These are phyloP conservation scores for Leptopilina boulardi DNA, from an alignment of 1,140 invertebrate genomes.

Conservation along the genomic window DNA sequence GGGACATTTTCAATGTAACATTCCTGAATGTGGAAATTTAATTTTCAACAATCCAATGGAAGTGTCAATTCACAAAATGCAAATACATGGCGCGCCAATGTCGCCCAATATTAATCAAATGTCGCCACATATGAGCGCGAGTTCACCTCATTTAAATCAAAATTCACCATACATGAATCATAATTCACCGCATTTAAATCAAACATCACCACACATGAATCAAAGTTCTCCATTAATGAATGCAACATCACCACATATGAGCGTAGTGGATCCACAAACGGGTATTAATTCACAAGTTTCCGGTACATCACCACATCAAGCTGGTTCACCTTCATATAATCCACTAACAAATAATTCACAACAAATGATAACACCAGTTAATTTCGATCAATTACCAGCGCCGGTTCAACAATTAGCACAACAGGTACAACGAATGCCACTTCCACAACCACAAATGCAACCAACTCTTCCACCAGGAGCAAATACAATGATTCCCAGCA, in stretches of 20 bases:
- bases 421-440: slow-evolving; percentile 74
- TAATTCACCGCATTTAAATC: slow-evolving; percentile 61
- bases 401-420: slow-evolving; percentile 76
- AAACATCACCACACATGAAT: slow-evolving; percentile 55
- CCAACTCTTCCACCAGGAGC: slow-evolving; percentile 66
- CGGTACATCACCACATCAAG: slow-evolving; percentile 63
- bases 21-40: slow-evolving; percentile 68
- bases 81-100: slow-evolving; percentile 67
- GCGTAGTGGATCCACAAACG: slow-evolving; percentile 39
- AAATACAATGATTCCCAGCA: slow-evolving; percentile 69
- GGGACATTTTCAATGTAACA: slow-evolving; percentile 75
- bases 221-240: slow-evolving; percentile 53
- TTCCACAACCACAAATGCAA: slow-evolving; percentile 70
- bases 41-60: slow-evolving; percentile 68
- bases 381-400: slow-evolving; percentile 73
- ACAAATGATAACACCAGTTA: slow-evolving; percentile 67
- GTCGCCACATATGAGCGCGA: slow-evolving; percentile 46
- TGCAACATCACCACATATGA: slow-evolving; percentile 52
- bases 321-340: slow-evolving; percentile 65
- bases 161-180: slow-evolving; percentile 52
- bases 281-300: slow-evolving; percentile 13
- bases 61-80: slow-evolving; percentile 69
- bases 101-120: slow-evolving; percentile 62
- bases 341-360: slow-evolving; percentile 42
- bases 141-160: slow-evolving; percentile 55